A percentile compares a stretch with the other conserved stretches of the same genome.
phyloP scores from a whole-genome alignment of 2,797 vertebrate genomes.

The Argentina silus region DNA sequence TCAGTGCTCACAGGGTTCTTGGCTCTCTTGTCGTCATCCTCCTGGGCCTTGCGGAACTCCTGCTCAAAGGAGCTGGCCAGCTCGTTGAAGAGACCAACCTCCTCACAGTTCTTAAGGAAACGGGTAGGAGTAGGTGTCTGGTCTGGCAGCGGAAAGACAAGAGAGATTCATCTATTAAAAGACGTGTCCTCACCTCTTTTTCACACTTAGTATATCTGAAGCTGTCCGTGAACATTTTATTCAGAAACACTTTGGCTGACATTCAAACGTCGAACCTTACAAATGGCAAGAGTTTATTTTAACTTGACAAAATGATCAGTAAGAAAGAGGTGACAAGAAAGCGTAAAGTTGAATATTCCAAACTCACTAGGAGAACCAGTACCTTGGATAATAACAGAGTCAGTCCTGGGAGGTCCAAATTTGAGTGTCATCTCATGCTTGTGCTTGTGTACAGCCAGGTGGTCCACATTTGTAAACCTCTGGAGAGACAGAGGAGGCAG shows the following conservation, averaged over 20 bases:
- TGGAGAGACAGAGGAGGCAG: slow-evolving; percentile 63
- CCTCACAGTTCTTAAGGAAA: slow-evolving; percentile 98
- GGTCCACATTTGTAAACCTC: slow-evolving; percentile 99
- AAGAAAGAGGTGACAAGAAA: background rate
- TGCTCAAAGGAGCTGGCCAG: slow-evolving; percentile 93
- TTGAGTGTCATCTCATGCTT: slow-evolving; percentile 99
- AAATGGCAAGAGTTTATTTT: too few species aligned
- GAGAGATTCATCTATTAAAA: slow-evolving; percentile 37
- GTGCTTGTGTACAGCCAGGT: slow-evolving; percentile 98
- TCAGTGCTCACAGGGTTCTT: slow-evolving; percentile 75
- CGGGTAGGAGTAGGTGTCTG: slow-evolving; percentile 97
- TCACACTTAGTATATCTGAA: slow-evolving; percentile 31
- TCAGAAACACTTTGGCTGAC: slow-evolving; percentile 21
- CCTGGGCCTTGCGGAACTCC: slow-evolving; percentile 85
- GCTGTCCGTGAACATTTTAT: background rate
- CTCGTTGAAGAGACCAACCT: slow-evolving; percentile 97
- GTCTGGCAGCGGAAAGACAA: slow-evolving; percentile 77
- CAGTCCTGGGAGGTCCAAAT: slow-evolving; percentile 88
- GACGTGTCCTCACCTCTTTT: slow-evolving; percentile 7
- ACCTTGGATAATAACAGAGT: slow-evolving; percentile 83
- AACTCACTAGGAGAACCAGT: slow-evolving; percentile 41
- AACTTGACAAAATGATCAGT: background rate
- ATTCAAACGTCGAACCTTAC: background rate
- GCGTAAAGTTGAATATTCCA: slow-evolving; percentile 5
- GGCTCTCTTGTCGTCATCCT: slow-evolving; percentile 90